These are phyloP conservation scores for Gerris lacustris DNA, from an alignment of 2,888 invertebrate genomes.

Conservation along the genomic window DNA sequence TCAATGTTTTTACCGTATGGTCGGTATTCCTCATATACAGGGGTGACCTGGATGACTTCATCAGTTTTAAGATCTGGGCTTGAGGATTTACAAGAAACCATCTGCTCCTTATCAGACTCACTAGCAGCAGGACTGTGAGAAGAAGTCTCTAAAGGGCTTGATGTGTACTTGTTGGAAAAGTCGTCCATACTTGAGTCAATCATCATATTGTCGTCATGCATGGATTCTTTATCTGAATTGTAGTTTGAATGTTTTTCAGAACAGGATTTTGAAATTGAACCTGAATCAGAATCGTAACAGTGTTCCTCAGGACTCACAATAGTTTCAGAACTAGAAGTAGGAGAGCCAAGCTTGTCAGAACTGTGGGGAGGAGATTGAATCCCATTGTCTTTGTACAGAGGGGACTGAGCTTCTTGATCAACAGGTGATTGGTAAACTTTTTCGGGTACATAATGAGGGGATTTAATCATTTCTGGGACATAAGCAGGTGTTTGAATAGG, in stretches of 20 bases:
- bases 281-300: neutral
- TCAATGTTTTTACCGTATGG: neutral
- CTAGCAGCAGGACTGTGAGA: neutral
- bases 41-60: no score
- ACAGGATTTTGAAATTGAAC: no score
- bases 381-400: no score
- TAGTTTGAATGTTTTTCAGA: neutral
- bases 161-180: neutral
- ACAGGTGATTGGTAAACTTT: neutral
- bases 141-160: neutral
- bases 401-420: no score
- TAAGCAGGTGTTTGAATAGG: neutral
- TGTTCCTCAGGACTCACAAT: neutral
- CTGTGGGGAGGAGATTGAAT: no score
- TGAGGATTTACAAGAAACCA: no score
- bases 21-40: no score
- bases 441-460: neutral
- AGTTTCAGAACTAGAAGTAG: neutral
- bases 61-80: neutral
- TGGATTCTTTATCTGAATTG: neutral
- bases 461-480: neutral
- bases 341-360: neutral
- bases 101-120: no score
- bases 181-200: neutral
- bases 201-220: neutral